A percentile compares a stretch with the other conserved stretches of the same genome.
phyloP scores from a whole-genome alignment of 2,113 vertebrate genomes.

The Petaurus breviceps region DNA sequence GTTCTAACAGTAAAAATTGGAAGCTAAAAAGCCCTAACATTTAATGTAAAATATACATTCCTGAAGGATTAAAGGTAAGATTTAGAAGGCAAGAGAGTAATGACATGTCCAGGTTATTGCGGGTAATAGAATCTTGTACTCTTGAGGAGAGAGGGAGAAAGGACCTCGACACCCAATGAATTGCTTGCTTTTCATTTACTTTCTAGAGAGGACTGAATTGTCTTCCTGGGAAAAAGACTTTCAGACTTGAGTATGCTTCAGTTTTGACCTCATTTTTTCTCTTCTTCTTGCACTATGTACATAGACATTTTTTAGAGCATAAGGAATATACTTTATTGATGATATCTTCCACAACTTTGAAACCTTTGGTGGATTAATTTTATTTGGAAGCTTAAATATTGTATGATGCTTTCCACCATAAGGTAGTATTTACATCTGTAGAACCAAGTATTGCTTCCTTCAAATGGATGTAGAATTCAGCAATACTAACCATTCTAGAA shows the following conservation, averaged over 20 bases:
- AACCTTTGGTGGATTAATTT: not conserved
- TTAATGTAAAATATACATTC: not conserved
- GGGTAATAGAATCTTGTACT: too few relatives aligned
- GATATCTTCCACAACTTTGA: not conserved
- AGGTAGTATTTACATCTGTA: not conserved
- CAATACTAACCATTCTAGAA: not conserved
- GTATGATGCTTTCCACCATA: not conserved
- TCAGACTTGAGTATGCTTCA: not conserved
- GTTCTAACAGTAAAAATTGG: not conserved
- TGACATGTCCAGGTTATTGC: not conserved
- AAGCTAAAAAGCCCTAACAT: not conserved
- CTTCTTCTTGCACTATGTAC: not conserved
- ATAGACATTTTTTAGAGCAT: not conserved
- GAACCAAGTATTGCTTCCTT: not conserved
- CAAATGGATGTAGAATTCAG: not conserved
- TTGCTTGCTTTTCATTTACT: not conserved
- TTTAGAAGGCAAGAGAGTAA: not conserved
- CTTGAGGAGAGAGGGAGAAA: not conserved
- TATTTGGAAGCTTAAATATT: slow-evolving; percentile 4
- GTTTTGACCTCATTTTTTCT: not conserved
- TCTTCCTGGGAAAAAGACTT: fast-evolving
- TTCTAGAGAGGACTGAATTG: fast-evolving
- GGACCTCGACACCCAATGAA: fast-evolving
- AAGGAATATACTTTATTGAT: not conserved
- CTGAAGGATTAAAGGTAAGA: not conserved